These are phyloP conservation scores for Cricetomys ansorgei DNA, from an alignment of 2,113 vertebrate species.

Conservation along the genomic window DNA sequence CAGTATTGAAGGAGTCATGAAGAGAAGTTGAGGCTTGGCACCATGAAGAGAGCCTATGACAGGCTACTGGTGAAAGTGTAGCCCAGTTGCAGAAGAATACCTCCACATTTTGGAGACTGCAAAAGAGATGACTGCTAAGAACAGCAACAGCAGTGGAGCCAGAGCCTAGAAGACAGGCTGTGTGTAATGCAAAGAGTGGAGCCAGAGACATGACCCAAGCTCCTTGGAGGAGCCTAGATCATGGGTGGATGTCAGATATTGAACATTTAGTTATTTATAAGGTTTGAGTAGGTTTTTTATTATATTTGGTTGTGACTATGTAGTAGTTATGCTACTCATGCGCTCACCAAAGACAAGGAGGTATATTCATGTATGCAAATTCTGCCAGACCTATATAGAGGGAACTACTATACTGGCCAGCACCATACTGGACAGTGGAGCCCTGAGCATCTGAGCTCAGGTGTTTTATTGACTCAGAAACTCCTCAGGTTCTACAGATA, in stretches of 20 bases:
- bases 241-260: background rate
- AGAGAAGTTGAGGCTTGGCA: background rate
- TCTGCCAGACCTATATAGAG: too few relatives aligned
- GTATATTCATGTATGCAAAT: too few relatives aligned
- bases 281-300: background rate
- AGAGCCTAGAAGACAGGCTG: background rate
- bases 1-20: background rate
- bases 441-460: too few relatives aligned
- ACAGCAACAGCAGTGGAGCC: background rate
- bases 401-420: too few relatives aligned
- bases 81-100: background rate
- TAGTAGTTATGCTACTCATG: too few relatives aligned
- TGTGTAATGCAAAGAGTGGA: background rate
- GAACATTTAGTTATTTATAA: background rate
- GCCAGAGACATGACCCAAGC: background rate
- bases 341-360: too few relatives aligned
- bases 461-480: too few relatives aligned
- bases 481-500: too few relatives aligned
- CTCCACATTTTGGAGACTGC: background rate
- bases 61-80: background rate
- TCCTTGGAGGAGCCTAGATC: background rate
- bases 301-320: background rate
- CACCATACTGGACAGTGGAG: too few relatives aligned
- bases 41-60: background rate
- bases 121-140: background rate